Conservation (phyloP, 2,797 vertebrate genomes). For the Myotis myotis region DNA sequence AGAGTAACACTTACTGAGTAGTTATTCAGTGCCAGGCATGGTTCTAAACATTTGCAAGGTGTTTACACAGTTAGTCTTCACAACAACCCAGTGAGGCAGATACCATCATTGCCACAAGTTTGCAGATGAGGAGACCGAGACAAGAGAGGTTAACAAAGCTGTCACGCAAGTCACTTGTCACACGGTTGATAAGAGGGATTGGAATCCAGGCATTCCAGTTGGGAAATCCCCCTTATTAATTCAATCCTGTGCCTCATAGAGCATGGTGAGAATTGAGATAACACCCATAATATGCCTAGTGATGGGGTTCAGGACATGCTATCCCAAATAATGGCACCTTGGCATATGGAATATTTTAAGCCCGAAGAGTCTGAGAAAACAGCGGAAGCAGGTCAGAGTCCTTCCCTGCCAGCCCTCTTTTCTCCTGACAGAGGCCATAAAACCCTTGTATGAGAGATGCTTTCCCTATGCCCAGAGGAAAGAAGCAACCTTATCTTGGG, state of each 20-base stretch:
- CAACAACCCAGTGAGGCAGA: not conserved
- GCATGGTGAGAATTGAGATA: not conserved
- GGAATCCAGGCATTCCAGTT: slow-evolving; percentile 52
- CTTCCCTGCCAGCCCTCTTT: not conserved
- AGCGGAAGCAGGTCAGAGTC: not conserved
- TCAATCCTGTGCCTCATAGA: not conserved
- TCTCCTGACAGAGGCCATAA: not conserved
- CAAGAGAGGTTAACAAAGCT: not conserved
- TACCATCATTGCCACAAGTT: not conserved
- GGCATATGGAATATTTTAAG: not conserved
- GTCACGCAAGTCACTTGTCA: slow-evolving; percentile 9
- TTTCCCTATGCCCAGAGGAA: not conserved
- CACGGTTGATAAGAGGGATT: not conserved
- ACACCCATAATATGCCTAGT: not conserved
- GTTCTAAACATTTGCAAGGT: not conserved
- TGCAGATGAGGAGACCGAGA: not conserved
- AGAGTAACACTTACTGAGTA: not conserved
- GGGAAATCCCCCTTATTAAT: not conserved
- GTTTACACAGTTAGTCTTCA: not conserved
- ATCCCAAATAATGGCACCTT: not conserved
- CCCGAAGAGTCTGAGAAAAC: not conserved
- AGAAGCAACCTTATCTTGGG: not conserved
- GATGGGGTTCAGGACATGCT: not conserved
- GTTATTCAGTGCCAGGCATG: not conserved
- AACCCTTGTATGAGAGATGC: not conserved